phyloP scores from a whole-genome alignment of 1,140 invertebrate genomes.

The Mycetomoellerius zeteki region DNA sequence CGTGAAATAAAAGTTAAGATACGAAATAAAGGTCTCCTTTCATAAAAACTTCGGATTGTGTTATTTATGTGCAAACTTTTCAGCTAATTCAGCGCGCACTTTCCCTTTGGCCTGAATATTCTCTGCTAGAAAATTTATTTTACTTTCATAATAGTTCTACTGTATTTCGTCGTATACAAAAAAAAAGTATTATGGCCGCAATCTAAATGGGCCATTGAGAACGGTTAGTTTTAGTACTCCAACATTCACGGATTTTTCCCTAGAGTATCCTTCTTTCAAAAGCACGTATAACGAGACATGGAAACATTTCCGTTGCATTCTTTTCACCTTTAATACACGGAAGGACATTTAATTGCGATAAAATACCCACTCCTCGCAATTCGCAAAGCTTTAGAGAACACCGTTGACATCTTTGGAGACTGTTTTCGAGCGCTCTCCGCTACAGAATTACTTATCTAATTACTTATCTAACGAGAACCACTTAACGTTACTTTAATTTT shows the following conservation, averaged over 20 bases:
- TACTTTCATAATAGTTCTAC: conserved; percentile 50
- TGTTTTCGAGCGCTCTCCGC: conserved; percentile 5
- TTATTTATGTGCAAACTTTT: conserved; percentile 40
- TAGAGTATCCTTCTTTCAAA: conserved; percentile 53
- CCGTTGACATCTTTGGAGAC: conserved; percentile 39
- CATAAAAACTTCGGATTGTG: conserved; percentile 24
- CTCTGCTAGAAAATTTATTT: conserved; percentile 29
- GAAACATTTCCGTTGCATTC: conserved; percentile 56
- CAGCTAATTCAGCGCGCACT: conserved; percentile 38
- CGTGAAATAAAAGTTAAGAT: conserved; percentile 37
- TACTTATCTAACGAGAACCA: conserved; percentile 12
- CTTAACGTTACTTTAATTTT: conserved; percentile 16
- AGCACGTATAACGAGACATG: conserved; percentile 47
- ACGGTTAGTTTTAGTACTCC: conserved; percentile 46
- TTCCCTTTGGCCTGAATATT: conserved; percentile 33
- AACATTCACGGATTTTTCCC: conserved; percentile 55
- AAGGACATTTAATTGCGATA: conserved; percentile 51
- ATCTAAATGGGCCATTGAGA: conserved; percentile 59
- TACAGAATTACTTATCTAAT: conserved; percentile 18
- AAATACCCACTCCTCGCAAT: conserved; percentile 40
- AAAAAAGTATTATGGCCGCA: not conserved
- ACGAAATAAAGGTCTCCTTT: conserved; percentile 16
- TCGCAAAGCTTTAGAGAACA: conserved; percentile 4
- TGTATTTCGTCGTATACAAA: conserved; percentile 11
- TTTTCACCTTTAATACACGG: conserved; percentile 47